phyloP scores from a whole-genome alignment of 1,140 invertebrate genomes.

The Formica selysi region DNA sequence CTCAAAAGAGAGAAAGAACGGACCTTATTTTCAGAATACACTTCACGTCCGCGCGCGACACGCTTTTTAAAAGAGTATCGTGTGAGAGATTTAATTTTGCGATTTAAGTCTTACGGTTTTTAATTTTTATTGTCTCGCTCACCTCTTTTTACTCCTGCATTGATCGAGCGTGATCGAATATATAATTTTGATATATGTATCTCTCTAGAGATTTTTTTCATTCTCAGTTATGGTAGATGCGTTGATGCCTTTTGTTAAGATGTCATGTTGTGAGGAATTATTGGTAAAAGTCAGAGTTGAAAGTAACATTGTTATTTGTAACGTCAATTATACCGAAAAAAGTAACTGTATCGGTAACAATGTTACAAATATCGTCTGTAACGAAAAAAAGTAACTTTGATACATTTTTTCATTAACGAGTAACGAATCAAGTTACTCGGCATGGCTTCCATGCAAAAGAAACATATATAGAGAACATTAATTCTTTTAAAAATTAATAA shows the following conservation, averaged over 20 bases:
- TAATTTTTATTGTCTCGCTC: constrained; percentile 12
- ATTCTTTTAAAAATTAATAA: too few species aligned
- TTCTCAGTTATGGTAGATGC: not conserved
- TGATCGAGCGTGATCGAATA: constrained; percentile 20
- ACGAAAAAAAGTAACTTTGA: too few species aligned
- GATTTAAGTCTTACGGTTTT: constrained; percentile 35
- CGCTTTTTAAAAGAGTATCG: constrained; percentile 20
- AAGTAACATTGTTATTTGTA: too few species aligned
- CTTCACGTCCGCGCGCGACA: constrained; percentile 50
- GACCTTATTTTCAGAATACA: constrained; percentile 67
- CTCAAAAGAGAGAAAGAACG: constrained; percentile 1
- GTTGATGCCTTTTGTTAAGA: not conserved
- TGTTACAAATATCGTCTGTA: too few species aligned
- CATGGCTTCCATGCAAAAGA: too few species aligned
- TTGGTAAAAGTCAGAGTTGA: not conserved
- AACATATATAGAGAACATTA: too few species aligned
- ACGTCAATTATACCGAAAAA: too few species aligned
- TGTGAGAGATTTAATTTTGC: constrained; percentile 33
- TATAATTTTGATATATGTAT: not conserved
- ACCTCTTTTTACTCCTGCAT: not conserved
- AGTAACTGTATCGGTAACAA: too few species aligned
- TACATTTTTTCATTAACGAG: too few species aligned
- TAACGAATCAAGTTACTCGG: too few species aligned
- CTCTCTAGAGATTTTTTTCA: not conserved
- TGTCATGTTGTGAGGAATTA: not conserved